Base-by-base conservation (phyloP, 2,113 vertebrate genomes). In the Hiodon alosoides region DNA sequence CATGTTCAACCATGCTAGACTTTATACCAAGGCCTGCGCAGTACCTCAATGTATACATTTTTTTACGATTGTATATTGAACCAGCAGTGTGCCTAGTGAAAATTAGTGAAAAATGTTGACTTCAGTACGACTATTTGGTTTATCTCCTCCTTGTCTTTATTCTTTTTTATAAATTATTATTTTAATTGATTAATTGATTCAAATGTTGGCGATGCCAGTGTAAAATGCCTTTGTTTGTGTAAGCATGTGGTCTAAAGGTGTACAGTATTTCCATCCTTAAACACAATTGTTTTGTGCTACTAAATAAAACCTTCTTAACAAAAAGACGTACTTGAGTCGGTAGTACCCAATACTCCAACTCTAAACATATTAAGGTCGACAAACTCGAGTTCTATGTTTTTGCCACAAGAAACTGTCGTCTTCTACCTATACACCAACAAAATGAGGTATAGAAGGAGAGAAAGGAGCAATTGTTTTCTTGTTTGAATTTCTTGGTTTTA, bases 11-110 rank as follows among this genome's bases (percentile, higher is more conserved):
- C 31, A 31, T 31, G 31, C 31, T 31, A 31, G 64, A 48, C 4
- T 66, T 7, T 66, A 48, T 47, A 46, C 7, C 46, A 66, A 66
- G 64, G 8, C 64, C 48, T 66, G 31, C 3, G 17, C 10, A 66
- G 48, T 66, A 66, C 64, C 64, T 66, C 46, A 66, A 11, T 66
- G 46, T 66, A 48, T 66, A 9, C 17, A 66, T 47, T 47, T 66
- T 66, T 11, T 7, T 47, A 31, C 48, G 64, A 66, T 66, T 66
- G 64, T 66, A 66, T 48, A 66, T 47, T 11, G 64, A 46, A 47
- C 46, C 64, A 66, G 31, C 31, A 66, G 31, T 66, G 64, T 11
- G 46, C 64, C 64, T 11, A 66, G 64, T 31, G 31, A 31, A 31
- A 31, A 31, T 2, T 31, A 66, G 46, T 66, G 46, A 66, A 66